A percentile compares a stretch with the other conserved stretches of the same genome.
These are phyloP conservation scores for Pediacus dermestoides DNA, from an alignment of 2,888 invertebrate species.

Conservation along the genomic window DNA sequence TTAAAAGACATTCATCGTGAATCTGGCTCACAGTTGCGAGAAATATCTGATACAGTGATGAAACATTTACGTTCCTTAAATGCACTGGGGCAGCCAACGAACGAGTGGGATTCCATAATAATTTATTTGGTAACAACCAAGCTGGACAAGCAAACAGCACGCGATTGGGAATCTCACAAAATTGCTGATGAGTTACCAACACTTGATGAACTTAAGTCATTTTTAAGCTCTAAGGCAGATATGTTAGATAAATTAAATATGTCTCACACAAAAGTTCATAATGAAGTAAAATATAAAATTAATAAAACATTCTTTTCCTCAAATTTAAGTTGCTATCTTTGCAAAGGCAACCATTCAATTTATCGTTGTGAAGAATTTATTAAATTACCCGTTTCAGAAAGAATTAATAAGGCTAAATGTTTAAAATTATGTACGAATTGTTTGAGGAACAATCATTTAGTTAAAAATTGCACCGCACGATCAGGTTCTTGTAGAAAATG, in stretches of 20 bases:
- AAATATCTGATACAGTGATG: constrained; percentile 18
- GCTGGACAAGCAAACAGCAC: constrained; percentile 12
- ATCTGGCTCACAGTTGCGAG: constrained; percentile 15
- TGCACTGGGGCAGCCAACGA: constrained; percentile 16
- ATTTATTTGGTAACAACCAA: constrained; percentile 16
- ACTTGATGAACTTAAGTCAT: constrained; percentile 12
- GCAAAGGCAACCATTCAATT: constrained; percentile 11
- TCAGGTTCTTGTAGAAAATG: constrained; percentile 7
- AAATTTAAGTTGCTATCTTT: constrained; percentile 11
- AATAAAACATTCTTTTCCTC: no score
- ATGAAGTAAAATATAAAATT: no score
- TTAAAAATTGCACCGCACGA: constrained; percentile 6
- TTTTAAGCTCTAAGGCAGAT: constrained; percentile 11
- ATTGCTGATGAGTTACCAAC: constrained; percentile 5
- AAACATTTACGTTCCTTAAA: constrained; percentile 22
- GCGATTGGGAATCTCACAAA: constrained; percentile 16
- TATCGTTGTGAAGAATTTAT: constrained; percentile 11
- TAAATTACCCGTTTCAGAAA: constrained; percentile 7
- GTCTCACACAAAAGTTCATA: no score
- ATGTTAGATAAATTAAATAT: constrained; percentile 11
- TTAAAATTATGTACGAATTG: constrained; percentile 10
- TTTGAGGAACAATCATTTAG: not conserved
- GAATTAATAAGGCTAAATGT: not conserved
- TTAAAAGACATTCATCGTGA: constrained; percentile 16
- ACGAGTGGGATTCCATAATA: constrained; percentile 22